phyloP scores from a whole-genome alignment of 1,140 invertebrate species.

The Drosophila persimilis region DNA sequence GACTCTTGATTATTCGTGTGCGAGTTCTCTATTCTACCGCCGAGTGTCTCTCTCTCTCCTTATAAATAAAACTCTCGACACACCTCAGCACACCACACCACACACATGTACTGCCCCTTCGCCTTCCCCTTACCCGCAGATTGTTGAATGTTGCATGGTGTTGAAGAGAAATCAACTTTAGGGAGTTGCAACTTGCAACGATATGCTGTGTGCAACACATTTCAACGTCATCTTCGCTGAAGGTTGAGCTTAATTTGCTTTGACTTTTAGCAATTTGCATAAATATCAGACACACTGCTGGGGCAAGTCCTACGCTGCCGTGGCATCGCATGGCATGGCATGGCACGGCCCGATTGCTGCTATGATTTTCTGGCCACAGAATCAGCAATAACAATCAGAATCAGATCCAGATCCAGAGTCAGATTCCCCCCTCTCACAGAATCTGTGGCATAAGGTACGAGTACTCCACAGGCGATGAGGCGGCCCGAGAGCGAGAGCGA shows the following conservation, averaged over 20 bases:
- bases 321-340: slow-evolving; percentile 1
- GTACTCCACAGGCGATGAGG: background rate
- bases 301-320: slow-evolving; percentile 29
- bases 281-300: slow-evolving; percentile 61
- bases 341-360: slow-evolving; percentile 42
- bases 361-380: slow-evolving; percentile 63
- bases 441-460: slow-evolving; percentile 26
- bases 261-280: slow-evolving; percentile 81
- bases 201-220: slow-evolving; percentile 31
- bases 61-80: slow-evolving; percentile 57
- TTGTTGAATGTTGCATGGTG: slow-evolving; percentile 2
- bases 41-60: slow-evolving; percentile 17
- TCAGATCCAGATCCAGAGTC: slow-evolving; percentile 40
- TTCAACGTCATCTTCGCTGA: slow-evolving; percentile 74
- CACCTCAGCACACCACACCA: slow-evolving; percentile 36
- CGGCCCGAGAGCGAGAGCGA: slow-evolving; percentile 17
- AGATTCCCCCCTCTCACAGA: slow-evolving; percentile 23
- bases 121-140: slow-evolving; percentile 2
- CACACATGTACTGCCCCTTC: slow-evolving; percentile 3
- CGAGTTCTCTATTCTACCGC: slow-evolving; percentile 16
- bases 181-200: slow-evolving; percentile 18
- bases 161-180: slow-evolving; percentile 30
- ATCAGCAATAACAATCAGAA: slow-evolving; percentile 73
- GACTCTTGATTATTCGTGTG: slow-evolving; percentile 49
- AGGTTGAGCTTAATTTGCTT: slow-evolving; percentile 79